Base-by-base conservation (phyloP, 2,797 vertebrate species). In the Cynopterus sphinx region DNA sequence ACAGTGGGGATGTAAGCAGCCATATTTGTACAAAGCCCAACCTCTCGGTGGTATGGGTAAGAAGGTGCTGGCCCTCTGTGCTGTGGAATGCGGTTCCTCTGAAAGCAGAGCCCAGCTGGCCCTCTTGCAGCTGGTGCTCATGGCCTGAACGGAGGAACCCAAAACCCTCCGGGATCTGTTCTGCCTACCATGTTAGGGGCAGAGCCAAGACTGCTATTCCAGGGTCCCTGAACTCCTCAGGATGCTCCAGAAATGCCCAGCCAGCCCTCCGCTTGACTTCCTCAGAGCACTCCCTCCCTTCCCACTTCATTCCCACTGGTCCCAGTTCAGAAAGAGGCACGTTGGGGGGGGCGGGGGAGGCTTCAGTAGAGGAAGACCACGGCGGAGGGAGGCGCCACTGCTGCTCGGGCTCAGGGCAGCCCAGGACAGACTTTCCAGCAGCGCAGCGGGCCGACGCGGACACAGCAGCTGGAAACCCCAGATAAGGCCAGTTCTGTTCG, bases 401-500 rank as follows among this genome's bases (percentile, higher is more conserved):
- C 51, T 49, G 12, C 63, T n/a, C 28, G 3, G 41, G 63, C 55
- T 31, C 65, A 71, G 22, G 70, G 79, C 46, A 75, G 57, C 67
- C 41, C 65, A 87, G 1, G 36, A 84, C 83, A 55, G 83, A 39
- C 59, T 33, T 70, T 92, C 43, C 55, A 79, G 61, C 31, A 53
- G 26, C 33, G 39, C 51, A 83, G 78, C 73, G 84, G 33, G 84
- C 88, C 75, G 78, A 82, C 65, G n/a, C n/a, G n/a, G n/a, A n/a
- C n/a, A n/a, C n/a, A n/a, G 83, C 82, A 83, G 70, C 95, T 90
- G 89, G 96, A 96, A 97, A 94, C 70, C 96, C 91, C 89, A 85
- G 83, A 91, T 65, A 93, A 90, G 43, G 59, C 92, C 46, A 79
- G 46, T 87, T 81, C 67, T 92, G 93, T 59, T 83, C 57, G 82